A percentile compares a stretch with the other conserved stretches of the same genome.
phyloP scores from a whole-genome alignment of 1,140 invertebrate genomes.

The Pararge aegeria region DNA sequence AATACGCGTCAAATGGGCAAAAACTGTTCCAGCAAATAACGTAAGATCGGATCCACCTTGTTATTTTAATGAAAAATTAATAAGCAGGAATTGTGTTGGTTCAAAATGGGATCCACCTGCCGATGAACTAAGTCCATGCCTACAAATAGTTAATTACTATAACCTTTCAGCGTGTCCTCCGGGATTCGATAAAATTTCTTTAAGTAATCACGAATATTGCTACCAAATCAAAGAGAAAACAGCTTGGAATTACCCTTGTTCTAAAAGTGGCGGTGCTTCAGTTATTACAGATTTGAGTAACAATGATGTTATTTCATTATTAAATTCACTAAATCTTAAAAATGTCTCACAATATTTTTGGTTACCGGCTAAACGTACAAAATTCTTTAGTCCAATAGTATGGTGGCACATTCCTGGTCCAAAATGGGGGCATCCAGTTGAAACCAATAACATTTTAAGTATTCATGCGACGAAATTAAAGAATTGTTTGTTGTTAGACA shows the following conservation, averaged over 20 bases:
- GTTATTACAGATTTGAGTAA: conserved; percentile 51
- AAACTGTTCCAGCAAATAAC: conserved; percentile 39
- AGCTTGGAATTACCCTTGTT: conserved; percentile 56
- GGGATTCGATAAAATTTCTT: conserved; percentile 48
- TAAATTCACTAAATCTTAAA: conserved; percentile 39
- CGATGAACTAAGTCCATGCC: conserved; percentile 37
- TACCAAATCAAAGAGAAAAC: conserved; percentile 46
- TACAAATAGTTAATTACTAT: conserved; percentile 44
- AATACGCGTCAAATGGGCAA: conserved; percentile 48
- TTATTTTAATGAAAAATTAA: conserved; percentile 39
- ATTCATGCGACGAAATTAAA: conserved; percentile 37
- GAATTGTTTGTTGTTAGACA: conserved; percentile 56
- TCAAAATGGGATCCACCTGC: conserved; percentile 41
- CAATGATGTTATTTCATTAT: conserved; percentile 40
- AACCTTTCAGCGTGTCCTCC: conserved; percentile 48
- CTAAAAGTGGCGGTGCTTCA: conserved; percentile 55
- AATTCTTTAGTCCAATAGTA: conserved; percentile 50
- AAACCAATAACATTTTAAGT: conserved; percentile 33
- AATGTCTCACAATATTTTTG: conserved; percentile 54
- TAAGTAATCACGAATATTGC: conserved; percentile 50
- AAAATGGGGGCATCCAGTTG: conserved; percentile 52
- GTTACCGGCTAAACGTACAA: conserved; percentile 53
- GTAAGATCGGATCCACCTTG: conserved; percentile 51
- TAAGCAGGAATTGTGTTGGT: conserved; percentile 53
- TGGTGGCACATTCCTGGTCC: conserved; percentile 59